A percentile compares a stretch with the other conserved stretches of the same genome.
phyloP scores from a whole-genome alignment of 37 sponge, comb jelly and placozoan genomes.

The Aplysina aerophoba region DNA sequence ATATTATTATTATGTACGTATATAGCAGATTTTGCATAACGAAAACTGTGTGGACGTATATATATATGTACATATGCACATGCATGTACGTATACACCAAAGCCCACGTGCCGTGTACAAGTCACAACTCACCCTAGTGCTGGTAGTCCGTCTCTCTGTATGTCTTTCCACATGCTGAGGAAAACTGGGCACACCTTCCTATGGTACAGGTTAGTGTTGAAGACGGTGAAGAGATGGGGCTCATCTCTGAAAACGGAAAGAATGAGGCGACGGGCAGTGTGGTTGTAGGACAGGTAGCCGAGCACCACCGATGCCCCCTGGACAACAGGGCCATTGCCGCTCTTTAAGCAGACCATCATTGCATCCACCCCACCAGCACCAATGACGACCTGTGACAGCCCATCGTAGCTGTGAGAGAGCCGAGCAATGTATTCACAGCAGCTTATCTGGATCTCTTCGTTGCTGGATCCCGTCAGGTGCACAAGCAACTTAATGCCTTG shows the following conservation, averaged over 20 bases:
- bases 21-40: too few relatives aligned
- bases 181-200: constrained; percentile 58
- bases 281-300: constrained; percentile 80
- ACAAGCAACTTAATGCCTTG: constrained; percentile 66
- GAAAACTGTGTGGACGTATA: too few relatives aligned
- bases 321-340: constrained; percentile 49
- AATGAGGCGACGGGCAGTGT: constrained; percentile 58
- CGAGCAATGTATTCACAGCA: constrained; percentile 64
- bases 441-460: constrained; percentile 63
- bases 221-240: constrained; percentile 65
- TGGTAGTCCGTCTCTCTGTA: constrained; percentile 49
- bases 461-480: constrained; percentile 31
- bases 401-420: constrained; percentile 58
- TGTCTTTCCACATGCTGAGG: constrained; percentile 48
- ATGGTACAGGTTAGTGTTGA: constrained; percentile 33
- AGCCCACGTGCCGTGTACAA: neutral
- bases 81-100: too few relatives aligned
- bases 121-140: constrained; percentile 51
- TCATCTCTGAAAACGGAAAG: constrained; percentile 59
- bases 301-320: constrained; percentile 65
- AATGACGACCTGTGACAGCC: constrained; percentile 65
- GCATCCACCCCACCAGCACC: constrained; percentile 74
- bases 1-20: too few relatives aligned
- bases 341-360: constrained; percentile 53
- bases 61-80: neutral